phyloP scores from a whole-genome alignment of 2,113 vertebrate genomes.

The Choloepus hoffmanni region DNA sequence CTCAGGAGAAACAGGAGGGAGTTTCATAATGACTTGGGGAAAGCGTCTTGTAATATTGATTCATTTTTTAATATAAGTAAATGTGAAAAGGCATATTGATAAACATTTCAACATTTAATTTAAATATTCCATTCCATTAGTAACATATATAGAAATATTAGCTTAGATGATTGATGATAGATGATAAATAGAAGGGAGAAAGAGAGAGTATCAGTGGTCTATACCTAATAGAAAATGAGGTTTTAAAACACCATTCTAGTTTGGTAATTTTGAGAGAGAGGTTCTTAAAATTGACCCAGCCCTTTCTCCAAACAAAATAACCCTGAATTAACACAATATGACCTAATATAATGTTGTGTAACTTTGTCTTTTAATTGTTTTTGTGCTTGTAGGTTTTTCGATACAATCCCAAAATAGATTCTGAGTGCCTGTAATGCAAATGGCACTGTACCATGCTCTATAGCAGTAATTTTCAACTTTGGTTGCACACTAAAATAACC shows the following conservation, averaged over 20 bases:
- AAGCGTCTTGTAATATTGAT: neutral
- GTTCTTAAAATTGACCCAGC: constrained; percentile 36
- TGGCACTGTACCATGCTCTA: neutral
- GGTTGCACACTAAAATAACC: constrained; percentile 9
- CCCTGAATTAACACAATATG: neutral
- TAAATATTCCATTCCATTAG: constrained; percentile 44
- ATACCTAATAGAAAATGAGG: neutral
- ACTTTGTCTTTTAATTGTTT: neutral
- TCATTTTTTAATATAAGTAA: neutral
- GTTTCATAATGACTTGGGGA: constrained; percentile 2
- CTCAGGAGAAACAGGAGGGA: neutral
- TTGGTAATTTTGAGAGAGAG: neutral
- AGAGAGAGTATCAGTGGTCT: neutral
- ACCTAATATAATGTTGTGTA: neutral
- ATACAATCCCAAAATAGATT: neutral
- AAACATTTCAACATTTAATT: constrained; percentile 29
- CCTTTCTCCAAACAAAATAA: neutral
- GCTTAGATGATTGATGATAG: too few relatives aligned
- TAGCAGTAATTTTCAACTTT: constrained; percentile 1
- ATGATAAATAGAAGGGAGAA: too few relatives aligned
- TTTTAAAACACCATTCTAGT: neutral
- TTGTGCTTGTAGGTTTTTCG: neutral
- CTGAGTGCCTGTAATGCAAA: neutral
- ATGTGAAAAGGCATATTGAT: constrained; percentile 7
- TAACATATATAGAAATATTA: neutral